Base-by-base conservation (phyloP, 1,140 invertebrate genomes). In the Zophobas atratus region DNA sequence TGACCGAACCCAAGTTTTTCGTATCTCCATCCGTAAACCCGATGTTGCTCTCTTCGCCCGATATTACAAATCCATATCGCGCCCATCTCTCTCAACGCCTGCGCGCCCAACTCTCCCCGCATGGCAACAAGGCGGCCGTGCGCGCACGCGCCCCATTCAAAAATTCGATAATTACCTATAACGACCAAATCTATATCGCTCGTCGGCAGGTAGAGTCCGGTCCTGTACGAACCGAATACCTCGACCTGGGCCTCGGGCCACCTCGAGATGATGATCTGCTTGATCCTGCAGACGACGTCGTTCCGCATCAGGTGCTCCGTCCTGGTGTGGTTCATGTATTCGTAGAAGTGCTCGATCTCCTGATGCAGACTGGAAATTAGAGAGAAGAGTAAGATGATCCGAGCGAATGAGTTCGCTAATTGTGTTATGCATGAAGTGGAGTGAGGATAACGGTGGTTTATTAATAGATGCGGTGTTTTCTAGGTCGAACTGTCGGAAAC, bases 121-220 rank as follows among this genome's bases (percentile, higher is more conserved):
- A 57, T 57, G 55, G 20, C 55, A 57, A 57, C 33, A 57, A 46
- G 20, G 20, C 20, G 20, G 43, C 43, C 43, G 43, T 4, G 43
- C 43, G 55, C 20, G 55, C 33, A 41, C n/a, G n/a, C 20, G 8
- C 49, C 35, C 2, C 55, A 57, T 74, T 55, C 32, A 34, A 35
- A 6, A 57, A 0, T 57, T 74, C 32, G 36, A n/a, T 73, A 78
- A 77, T 94, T 91, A 85, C 97, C 97, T 87, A 97, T 94, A 74
- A 99, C 96, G 80, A 99, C 97, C 84, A 99, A 91, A 90, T 99
- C 98, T 87, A 99, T 99, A 89, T 99, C 98, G 91, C 97, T 98
- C 86, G 97, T 98, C 77, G 97, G 97, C 85, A 99, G 90, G 89
- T 98, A 99, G 75, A 98, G 92, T 73, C 96, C 96, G 67, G 97